Conservation (phyloP, 2,797 vertebrate species). For the Thamnophis elegans region DNA sequence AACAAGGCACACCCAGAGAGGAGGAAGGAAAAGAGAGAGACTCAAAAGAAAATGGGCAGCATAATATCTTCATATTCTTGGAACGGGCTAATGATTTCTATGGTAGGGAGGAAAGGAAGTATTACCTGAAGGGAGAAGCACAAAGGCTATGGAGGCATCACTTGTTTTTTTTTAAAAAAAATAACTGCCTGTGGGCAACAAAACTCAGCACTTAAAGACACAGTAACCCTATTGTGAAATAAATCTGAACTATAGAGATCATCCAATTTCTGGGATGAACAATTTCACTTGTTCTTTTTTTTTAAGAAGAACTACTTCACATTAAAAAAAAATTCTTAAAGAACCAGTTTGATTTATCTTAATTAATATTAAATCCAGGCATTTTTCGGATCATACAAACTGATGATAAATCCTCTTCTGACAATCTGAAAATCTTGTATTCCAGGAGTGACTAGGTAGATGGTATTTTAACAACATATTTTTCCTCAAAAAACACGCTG, state of each 20-base stretch:
- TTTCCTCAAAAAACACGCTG: not conserved
- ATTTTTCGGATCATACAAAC: not conserved
- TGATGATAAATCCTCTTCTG: not conserved
- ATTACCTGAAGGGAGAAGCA: slow-evolving; percentile 31
- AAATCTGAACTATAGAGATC: not conserved
- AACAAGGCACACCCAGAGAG: slow-evolving; percentile 62
- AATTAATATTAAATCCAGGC: not conserved
- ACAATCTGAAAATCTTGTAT: not conserved
- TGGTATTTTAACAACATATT: not conserved
- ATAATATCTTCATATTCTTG: not conserved
- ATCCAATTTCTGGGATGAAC: not conserved
- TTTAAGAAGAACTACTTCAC: not conserved
- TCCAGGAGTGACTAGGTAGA: not conserved
- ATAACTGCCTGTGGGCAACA: not conserved
- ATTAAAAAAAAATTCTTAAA: not conserved
- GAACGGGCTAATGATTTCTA: not conserved
- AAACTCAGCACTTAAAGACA: not conserved
- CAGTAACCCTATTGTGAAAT: not conserved
- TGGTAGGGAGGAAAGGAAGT: not conserved
- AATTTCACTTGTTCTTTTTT: not conserved
- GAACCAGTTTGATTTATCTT: not conserved
- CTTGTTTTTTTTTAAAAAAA: not conserved
- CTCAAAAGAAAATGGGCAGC: not conserved
- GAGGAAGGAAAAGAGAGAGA: not conserved
- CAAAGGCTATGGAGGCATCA: not conserved